These are phyloP conservation scores for Dorcus hopei DNA, from an alignment of 2,888 invertebrate genomes.

Conservation along the genomic window DNA sequence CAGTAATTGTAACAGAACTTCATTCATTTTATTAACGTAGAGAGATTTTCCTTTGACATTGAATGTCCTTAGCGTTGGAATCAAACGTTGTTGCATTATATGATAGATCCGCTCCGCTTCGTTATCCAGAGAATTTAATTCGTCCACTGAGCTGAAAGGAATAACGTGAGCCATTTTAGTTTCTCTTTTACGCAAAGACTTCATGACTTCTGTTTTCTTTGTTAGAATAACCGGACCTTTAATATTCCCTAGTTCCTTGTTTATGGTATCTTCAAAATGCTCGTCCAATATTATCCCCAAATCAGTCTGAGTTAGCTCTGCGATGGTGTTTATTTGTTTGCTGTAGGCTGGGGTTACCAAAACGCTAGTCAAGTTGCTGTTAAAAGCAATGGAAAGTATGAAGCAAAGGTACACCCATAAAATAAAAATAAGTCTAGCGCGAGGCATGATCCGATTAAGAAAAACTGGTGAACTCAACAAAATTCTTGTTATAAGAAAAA, in stretches of 20 bases:
- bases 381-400: slow-evolving; percentile 1
- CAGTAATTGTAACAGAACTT: background rate
- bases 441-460: background rate
- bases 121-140: background rate
- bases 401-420: background rate
- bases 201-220: background rate
- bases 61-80: background rate
- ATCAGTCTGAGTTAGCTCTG: slow-evolving; percentile 1
- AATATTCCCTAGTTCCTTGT: background rate
- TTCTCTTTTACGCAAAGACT: background rate
- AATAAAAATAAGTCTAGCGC: background rate
- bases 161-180: background rate
- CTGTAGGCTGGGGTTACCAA: slow-evolving; percentile 1
- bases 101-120: background rate
- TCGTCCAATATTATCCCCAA: background rate
- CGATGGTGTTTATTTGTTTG: slow-evolving; percentile 7
- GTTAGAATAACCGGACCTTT: background rate
- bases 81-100: background rate
- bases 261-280: too few species aligned
- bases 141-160: background rate
- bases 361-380: background rate
- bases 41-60: background rate
- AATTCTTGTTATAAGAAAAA: too few species aligned
- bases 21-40: background rate
- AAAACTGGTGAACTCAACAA: too few species aligned